Conservation (phyloP, 2,113 vertebrate species). For the Azemiops feae region DNA sequence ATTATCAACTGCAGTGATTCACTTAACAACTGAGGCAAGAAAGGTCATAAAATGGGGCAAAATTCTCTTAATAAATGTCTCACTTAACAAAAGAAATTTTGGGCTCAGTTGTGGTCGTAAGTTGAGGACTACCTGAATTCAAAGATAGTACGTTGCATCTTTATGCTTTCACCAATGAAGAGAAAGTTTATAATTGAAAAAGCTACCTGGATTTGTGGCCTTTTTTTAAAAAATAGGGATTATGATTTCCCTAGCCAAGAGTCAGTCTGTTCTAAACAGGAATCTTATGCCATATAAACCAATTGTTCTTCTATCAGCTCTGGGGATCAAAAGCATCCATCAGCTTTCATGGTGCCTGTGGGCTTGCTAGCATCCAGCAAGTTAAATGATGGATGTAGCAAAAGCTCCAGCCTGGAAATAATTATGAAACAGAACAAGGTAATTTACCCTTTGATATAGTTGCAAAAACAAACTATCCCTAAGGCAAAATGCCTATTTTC, state of each 20-base stretch:
- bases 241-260: background rate
- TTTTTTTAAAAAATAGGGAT: background rate
- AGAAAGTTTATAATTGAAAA: background rate
- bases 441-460: slow-evolving; percentile 51
- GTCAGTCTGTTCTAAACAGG: background rate
- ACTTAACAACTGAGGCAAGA: background rate
- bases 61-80: background rate
- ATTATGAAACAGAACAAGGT: slow-evolving; percentile 25
- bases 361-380: slow-evolving; percentile 15
- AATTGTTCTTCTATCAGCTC: slow-evolving; percentile 10
- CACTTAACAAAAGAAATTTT: background rate
- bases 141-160: background rate
- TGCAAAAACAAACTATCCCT: slow-evolving; percentile 52
- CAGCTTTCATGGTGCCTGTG: background rate
- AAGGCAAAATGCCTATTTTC: slow-evolving; percentile 23
- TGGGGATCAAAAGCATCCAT: background rate
- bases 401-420: slow-evolving; percentile 29
- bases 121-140: background rate
- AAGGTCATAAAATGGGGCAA: background rate
- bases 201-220: background rate
- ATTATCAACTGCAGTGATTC: background rate
- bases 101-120: background rate
- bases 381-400: slow-evolving; percentile 40
- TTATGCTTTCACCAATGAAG: background rate
- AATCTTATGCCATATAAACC: background rate